Evolutionary conservation across 1,140 invertebrate species (phyloP), one percentile per base, ranked within the genome.

Genomic region (Portunus trituberculatus): DNA sequence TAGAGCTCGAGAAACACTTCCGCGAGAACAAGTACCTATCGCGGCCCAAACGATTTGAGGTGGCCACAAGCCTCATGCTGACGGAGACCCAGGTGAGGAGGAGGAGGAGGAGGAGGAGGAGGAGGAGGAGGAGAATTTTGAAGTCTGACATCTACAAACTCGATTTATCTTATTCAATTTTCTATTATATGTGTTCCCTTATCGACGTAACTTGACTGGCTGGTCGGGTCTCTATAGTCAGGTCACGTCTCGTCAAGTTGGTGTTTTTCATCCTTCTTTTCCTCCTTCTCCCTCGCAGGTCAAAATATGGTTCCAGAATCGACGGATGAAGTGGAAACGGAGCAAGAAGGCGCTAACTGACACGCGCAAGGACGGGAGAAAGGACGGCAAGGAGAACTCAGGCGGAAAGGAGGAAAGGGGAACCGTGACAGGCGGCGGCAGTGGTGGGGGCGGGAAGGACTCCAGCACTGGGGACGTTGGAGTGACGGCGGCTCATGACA

Each of bases 1-100:
- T 99, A 94, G 99, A 99, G 97, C 97, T 99, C 96, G 99, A 99
- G 97, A 99, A 99, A 97, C 99, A 99, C 97, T 99, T 99, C 97
- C 98, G 99, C 91, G 99, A 99, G 97, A 99, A 99, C 97, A 99
- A 99, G 97, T 99, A 99, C 97, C 98, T 99, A 29, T 99, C 99
- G 46, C 97, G 99, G 96, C 99, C 99, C 0, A 99, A 99, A 97
- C 97, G 99, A 96, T 99, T 99, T 97, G 99, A 99, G 97, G 99
- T 99, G 10, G 99, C 99, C 59, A 99, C 99, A 31, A 99, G 98
- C 84, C 97, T 99, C 90, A 99, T 99, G 98, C 98, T 99, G 1
- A 99, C 99, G 12, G 99, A 99, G 97, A 99, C 99, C 29, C 99
- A 99, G 98, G 99, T 99, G 97, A 97, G 97, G 67, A 76, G 67